These are phyloP conservation scores for Pemphredon lugubris DNA, from an alignment of 2,888 invertebrate genomes.

Conservation along the genomic window DNA sequence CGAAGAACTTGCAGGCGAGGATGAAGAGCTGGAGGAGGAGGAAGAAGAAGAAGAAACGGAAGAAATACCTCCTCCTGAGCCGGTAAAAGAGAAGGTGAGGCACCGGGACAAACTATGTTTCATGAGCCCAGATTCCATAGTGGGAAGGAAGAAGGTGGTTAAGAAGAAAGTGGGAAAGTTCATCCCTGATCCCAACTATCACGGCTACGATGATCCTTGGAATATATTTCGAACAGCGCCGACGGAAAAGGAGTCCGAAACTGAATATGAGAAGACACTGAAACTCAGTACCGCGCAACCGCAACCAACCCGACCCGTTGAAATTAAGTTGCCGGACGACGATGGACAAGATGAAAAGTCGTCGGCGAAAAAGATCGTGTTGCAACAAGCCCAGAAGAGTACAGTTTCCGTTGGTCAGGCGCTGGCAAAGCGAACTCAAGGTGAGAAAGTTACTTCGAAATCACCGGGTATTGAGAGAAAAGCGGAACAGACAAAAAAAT, in stretches of 20 bases:
- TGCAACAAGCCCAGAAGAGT: no score
- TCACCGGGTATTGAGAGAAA: not conserved
- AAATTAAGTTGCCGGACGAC: no score
- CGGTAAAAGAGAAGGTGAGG: slow-evolving; percentile 21
- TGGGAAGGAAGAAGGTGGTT: not conserved
- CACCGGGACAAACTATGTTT: slow-evolving; percentile 52
- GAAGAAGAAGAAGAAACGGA: slow-evolving; percentile 52
- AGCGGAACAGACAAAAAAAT: not conserved
- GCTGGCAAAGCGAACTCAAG: not conserved
- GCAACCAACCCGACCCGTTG: not conserved
- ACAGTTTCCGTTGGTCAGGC: not conserved
- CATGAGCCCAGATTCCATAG: slow-evolving; percentile 42
- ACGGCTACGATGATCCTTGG: slow-evolving; percentile 56
- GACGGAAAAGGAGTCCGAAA: slow-evolving; percentile 33
- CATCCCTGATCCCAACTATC: slow-evolving; percentile 51
- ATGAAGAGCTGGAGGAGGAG: slow-evolving; percentile 12
- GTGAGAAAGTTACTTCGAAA: not conserved
- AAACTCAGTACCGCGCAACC: slow-evolving; percentile 50
- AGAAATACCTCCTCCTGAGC: slow-evolving; percentile 5
- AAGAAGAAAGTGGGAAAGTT: slow-evolving; percentile 42
- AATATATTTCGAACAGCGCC: slow-evolving; percentile 60
- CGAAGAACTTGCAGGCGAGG: slow-evolving; percentile 50
- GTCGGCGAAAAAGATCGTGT: no score
- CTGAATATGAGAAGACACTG: slow-evolving; percentile 55
- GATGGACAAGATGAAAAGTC: no score